Evolutionary conservation across 2,797 vertebrate species (phyloP), one percentile per base, ranked within the genome.

Genomic region (Ataeniobius toweri): DNA sequence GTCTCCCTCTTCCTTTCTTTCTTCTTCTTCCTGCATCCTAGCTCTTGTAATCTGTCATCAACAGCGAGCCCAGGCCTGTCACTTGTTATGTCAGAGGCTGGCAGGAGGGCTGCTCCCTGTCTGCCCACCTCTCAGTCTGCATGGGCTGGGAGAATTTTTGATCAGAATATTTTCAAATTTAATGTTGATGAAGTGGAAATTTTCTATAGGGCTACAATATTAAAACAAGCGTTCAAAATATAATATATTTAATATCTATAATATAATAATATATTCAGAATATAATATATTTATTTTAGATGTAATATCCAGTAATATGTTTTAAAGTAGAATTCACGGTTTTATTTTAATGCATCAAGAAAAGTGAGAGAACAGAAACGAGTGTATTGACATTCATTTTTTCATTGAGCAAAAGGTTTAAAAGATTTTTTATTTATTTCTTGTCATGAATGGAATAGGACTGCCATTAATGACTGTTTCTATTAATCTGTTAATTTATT

Each of bases 1-100:
- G 76, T 85, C 70, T 80, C 83, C 81, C 80, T 81, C 88, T 93
- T 90, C 89, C 92, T 91, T 86, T 92, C 87, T 93, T 93, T 91
- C 89, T 91, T 86, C 80, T 85, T 83, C 88, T 92, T 92, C 92
- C 92, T 90, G 90, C 76, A 80, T 91, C 85, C 14, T 74, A 77
- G 81, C 83, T 91, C 86, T 85, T 88, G 85, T 92, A 91, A 87
- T 92, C 84, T 78, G 79, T 87, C 88, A 85, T 84, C 83, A 74
- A 81, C 7, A 31, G 84, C 69, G 53, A 86, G 83, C 81, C 76
- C 48, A 1, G 83, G 80, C 79, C 76, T 73, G 75, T 87, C 85
- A 80, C 87, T 85, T 63, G 73, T 84, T 89, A 87, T 73, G 84
- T 93, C 92, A 92, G 44, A 75, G 46, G 69, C 68, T 78, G 76